Evolutionary conservation across 2,113 vertebrate genomes (phyloP), one percentile per base, ranked within the genome.

Genomic region (Coryphaenoides rupestris): DNA sequence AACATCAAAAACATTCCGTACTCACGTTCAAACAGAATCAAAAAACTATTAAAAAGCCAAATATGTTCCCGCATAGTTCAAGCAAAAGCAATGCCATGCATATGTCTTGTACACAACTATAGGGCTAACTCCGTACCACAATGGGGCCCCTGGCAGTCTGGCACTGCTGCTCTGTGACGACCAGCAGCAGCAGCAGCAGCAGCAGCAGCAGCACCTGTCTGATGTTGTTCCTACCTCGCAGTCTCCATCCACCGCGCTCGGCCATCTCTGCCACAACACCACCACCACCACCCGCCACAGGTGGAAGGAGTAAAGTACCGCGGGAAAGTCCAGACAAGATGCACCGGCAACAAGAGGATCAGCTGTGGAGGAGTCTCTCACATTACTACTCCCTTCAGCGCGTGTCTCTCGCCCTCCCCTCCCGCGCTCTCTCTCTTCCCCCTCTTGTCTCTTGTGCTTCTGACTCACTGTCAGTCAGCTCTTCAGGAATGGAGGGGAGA

Each of bases 161-260:
- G 15, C 59, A 53, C 52, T 45, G 13, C n/a, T 24, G 24, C 26
- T 47, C 46, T 60, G 58, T 65, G 22, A 72, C 46, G 66, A 45
- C 40, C 5, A 45, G n/a, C n/a, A n/a, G n/a, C n/a, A n/a, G 5
- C 33, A 40, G 33, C 33, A 40, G 33, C 33, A 66, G 5, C 33
- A 40, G 33, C 33, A 40, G 5, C 33, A 40, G 33, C 33, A 40
- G 33, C 33, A 66, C 60, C 73, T 70, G 55, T 19, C 55, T 65
- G 74, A 68, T 23, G 68, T 72, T 23, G 68, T 72, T 81, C 86
- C 67, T 89, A 91, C 89, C 89, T 89, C 87, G 72, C 49, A 86
- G 83, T 66, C 69, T 81, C 21, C 87, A 72, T 54, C 81, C 78
- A 45, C 81, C 78, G 33, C 45, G 19, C 22, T 80, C 75, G 61